Conservation (phyloP, 2,888 invertebrate species). For the Pollenia amentaria region DNA sequence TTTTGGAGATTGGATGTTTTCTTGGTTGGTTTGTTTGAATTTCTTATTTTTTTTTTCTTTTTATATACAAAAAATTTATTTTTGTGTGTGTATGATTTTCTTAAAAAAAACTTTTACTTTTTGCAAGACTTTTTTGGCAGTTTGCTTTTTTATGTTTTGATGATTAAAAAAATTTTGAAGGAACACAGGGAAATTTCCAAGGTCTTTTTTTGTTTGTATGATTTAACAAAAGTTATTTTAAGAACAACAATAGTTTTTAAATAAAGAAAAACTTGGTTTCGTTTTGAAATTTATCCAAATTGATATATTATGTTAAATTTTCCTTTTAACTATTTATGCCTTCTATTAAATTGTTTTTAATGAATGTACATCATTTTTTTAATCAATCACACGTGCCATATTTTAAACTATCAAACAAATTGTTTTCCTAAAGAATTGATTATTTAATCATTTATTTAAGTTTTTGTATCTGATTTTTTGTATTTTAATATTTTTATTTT, state of each 20-base stretch:
- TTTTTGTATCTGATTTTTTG: no score
- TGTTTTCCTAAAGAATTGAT: constrained; percentile 41
- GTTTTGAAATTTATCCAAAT: no score
- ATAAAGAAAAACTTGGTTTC: neutral
- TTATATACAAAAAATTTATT: constrained; percentile 9
- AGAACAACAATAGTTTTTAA: neutral
- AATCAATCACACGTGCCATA: constrained; percentile 49
- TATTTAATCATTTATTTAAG: constrained; percentile 69
- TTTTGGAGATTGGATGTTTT: constrained; percentile 74
- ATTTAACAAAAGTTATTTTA: constrained; percentile 49
- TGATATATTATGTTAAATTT: neutral
- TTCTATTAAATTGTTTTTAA: neutral
- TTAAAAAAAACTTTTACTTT: constrained; percentile 58
- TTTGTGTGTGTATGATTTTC: constrained; percentile 32
- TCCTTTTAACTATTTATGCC: neutral
- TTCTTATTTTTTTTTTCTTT: constrained; percentile 38
- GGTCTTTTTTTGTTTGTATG: constrained; percentile 11
- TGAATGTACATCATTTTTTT: neutral
- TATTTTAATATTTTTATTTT: neutral
- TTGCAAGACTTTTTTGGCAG: constrained; percentile 36
- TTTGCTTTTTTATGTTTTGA: constrained; percentile 42
- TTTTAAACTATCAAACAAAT: constrained; percentile 13
- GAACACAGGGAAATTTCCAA: constrained; percentile 20
- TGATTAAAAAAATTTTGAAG: constrained; percentile 33
- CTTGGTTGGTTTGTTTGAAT: constrained; percentile 60